These are phyloP conservation scores for Hydractinia echinata DNA, from an alignment of 30 jellyfish, hydroid and myxozoan genomes.

Conservation along the genomic window DNA sequence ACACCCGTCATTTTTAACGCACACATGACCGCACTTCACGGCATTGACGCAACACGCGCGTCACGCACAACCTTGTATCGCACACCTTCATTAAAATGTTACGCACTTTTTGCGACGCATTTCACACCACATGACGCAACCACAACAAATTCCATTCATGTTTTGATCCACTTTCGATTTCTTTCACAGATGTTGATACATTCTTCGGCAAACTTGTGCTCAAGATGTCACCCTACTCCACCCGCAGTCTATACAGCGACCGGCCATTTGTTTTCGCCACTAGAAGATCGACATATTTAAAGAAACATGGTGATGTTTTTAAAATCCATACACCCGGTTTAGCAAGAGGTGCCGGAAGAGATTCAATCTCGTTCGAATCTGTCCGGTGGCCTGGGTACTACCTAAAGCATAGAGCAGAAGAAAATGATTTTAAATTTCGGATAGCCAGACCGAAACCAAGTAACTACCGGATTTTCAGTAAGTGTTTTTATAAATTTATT, in stretches of 20 bases:
- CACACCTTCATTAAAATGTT: too few species aligned
- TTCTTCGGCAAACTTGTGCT: constrained; percentile 39
- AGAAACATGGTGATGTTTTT: constrained; percentile 84
- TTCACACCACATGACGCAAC: too few species aligned
- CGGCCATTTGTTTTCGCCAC: constrained; percentile 71
- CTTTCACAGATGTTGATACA: constrained; percentile 14
- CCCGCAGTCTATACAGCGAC: neutral
- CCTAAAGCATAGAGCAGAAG: constrained; percentile 40
- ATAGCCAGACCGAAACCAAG: constrained; percentile 14
- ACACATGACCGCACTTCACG: too few species aligned
- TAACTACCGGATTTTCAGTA: constrained; percentile 20
- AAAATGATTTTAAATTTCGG: constrained; percentile 29
- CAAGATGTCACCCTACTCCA: neutral
- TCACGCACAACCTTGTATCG: too few species aligned
- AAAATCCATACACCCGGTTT: constrained; percentile 86
- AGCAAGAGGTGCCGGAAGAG: constrained; percentile 33
- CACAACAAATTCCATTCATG: too few species aligned
- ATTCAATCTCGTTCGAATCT: constrained; percentile 84
- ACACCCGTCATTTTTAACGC: too few species aligned
- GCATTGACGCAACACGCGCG: too few species aligned
- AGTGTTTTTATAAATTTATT: neutral
- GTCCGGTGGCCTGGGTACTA: constrained; percentile 78
- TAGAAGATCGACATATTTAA: constrained; percentile 53
- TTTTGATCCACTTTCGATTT: too few species aligned
- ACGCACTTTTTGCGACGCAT: too few species aligned